Base-by-base conservation (phyloP, 2,113 vertebrate species). In the Percopsis transmontana region DNA sequence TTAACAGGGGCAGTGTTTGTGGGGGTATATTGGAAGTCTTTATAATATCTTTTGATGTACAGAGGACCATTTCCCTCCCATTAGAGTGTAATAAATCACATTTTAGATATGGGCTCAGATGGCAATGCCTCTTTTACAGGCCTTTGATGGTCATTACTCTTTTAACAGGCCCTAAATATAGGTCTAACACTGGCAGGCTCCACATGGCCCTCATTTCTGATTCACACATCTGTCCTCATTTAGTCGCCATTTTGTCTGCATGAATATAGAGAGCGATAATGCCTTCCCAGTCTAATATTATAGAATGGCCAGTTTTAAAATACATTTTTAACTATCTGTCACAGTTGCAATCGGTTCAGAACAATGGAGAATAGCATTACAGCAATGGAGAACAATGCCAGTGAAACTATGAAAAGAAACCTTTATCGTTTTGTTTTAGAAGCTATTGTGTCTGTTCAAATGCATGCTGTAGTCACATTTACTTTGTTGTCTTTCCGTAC, bases 121-220 rank as follows among this genome's bases (percentile, higher is more conserved):
- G 84, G 79, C 87, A 85, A 87, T 91, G 87, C 84, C 83, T 89
- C 86, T 86, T 88, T 85, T 84, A 89, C 86, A 79, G 81, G 82
- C 85, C 87, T 88, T 88, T 90, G 86, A 90, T 90, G 82, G 88
- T 87, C 90, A 91, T 92, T 89, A 90, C 84, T 91, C 88, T 91
- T 91, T 89, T 89, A 91, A 86, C 87, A 87, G 85, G 76, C 85
- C 85, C 89, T 92, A 91, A 90, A 90, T 91, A 87, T 90, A 91
- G 90, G 77, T 80, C 70, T 89, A 87, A 84, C 82, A 91, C 88
- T 87, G 89, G 82, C 84, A 88, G 70, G 72, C 84, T 86, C 83
- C 84, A 88, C 86, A 89, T 83, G 81, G 87, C 78, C 76, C 87
- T 91, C 88, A 89, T 90, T 89, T 88, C 83, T 90, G 91, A 92